These are phyloP conservation scores for Poeciliopsis paucimaculata DNA, from an alignment of 2,797 vertebrate genomes.

Conservation along the genomic window DNA sequence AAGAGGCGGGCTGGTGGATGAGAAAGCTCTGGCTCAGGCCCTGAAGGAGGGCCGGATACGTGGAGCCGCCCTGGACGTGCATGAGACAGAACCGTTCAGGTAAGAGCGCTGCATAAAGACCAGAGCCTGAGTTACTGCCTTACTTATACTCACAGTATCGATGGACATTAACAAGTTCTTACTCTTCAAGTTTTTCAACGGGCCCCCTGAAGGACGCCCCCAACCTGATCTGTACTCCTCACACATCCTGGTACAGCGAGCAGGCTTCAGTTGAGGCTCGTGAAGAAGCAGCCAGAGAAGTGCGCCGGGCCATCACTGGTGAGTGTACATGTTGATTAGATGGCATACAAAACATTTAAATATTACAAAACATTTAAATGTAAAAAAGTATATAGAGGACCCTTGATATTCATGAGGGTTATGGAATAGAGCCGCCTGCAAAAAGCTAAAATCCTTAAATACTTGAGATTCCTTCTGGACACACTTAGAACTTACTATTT, in stretches of 20 bases:
- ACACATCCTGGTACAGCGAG: slow-evolving; percentile 92
- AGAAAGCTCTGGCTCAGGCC: slow-evolving; percentile 90
- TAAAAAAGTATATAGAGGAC: background rate
- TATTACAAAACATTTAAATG: background rate
- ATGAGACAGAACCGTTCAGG: slow-evolving; percentile 92
- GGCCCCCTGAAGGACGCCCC: slow-evolving; percentile 90
- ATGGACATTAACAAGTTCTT: background rate
- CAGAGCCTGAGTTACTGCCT: background rate
- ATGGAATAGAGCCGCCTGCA: background rate
- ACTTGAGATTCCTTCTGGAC: background rate
- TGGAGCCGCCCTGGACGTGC: slow-evolving; percentile 89
- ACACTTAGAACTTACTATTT: background rate
- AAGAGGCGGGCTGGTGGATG: slow-evolving; percentile 88
- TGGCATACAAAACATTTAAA: background rate
- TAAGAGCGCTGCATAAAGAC: slow-evolving; percentile 39
- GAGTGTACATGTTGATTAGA: slow-evolving; percentile 7
- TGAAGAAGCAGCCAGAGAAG: slow-evolving; percentile 90
- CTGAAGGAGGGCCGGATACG: slow-evolving; percentile 91
- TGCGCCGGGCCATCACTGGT: slow-evolving; percentile 91
- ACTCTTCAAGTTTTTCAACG: slow-evolving; percentile 83
- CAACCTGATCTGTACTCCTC: slow-evolving; percentile 90
- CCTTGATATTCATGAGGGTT: background rate
- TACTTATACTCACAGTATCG: background rate
- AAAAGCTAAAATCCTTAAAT: background rate
- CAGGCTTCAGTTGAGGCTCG: slow-evolving; percentile 90